Base-by-base conservation (phyloP, 1,140 invertebrate genomes). In the Pemphigus obesinymphae region DNA sequence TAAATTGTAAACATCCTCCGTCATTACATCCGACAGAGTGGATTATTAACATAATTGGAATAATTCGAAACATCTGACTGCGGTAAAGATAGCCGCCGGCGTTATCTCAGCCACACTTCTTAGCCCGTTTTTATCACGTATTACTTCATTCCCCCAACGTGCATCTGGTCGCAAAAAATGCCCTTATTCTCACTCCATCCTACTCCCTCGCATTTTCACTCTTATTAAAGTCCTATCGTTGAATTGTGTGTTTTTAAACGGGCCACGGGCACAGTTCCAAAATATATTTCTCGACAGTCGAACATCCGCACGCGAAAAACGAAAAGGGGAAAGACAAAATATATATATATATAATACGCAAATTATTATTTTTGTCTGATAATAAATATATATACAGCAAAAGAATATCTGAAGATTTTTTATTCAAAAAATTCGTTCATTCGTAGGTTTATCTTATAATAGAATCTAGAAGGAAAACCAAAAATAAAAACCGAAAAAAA, bases 41-140 rank as follows among this genome's bases (percentile, higher is more conserved):
- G 70, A 50, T 73, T 73, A 73, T 73, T 73, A 73, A 45, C 70
- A 73, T 73, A 73, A 73, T 73, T 45, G 70, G 70, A 73, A 73
- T 50, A 50, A 73, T 37, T 73, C 45, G 17, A 13, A 73, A 23
- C 70, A 50, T 43, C 70, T 31, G 70, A 73, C 70, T n/a, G 23
- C 34, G n/a, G 37, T 23, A 23, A 7, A 58, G 23, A 26, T 3
- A 34, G 63, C n/a, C n/a, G 63, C 23, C 43, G 26, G 43, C 75
- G 75, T 63, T 58, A 58, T 80, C 75, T 80, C 58, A 13, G 11
- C 75, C 31, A n/a, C 50, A 61, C n/a, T 58, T 80, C 31, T 80
- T 55, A 53, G 48, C 7, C 29, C 31, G 75, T 80, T 80, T 80
- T 80, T 80, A 58, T 80, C 58, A 58, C 26, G 4, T 7, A 10